These are phyloP conservation scores for Pimpla rufipes DNA, from an alignment of 2,888 invertebrate species.

Conservation along the genomic window DNA sequence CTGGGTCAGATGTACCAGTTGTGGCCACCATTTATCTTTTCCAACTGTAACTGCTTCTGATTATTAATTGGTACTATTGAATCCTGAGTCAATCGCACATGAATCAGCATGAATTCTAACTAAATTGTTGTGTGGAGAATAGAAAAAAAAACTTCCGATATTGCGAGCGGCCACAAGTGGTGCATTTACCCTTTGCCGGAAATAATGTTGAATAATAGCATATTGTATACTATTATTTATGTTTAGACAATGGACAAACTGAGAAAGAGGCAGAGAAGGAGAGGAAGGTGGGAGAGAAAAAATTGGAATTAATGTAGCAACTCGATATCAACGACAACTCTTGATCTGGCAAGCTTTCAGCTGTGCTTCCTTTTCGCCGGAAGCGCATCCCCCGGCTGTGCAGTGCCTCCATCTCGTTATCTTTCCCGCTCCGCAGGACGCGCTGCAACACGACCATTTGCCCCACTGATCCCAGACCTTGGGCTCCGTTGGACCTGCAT, in stretches of 20 bases:
- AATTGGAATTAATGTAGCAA: not conserved
- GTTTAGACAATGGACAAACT: constrained; percentile 9
- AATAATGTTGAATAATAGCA: not conserved
- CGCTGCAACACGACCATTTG: constrained; percentile 85
- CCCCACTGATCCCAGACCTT: constrained; percentile 85
- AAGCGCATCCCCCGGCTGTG: constrained; percentile 83
- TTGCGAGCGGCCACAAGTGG: not conserved
- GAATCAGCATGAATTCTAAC: too few relatives aligned
- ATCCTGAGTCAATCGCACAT: not conserved
- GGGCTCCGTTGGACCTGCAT: constrained; percentile 66
- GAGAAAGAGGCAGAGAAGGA: not conserved
- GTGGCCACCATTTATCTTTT: not conserved
- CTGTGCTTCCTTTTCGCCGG: constrained; percentile 86
- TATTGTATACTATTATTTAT: constrained; percentile 7
- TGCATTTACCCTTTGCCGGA: constrained; percentile 1
- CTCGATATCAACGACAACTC: constrained; percentile 74
- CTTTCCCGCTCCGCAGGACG: constrained; percentile 84
- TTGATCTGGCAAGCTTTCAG: constrained; percentile 84
- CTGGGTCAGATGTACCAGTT: not conserved
- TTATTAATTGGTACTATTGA: not conserved
- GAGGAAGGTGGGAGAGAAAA: constrained; percentile 2
- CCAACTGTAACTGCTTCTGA: not conserved
- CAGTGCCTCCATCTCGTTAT: constrained; percentile 85
- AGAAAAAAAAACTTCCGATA: not conserved
- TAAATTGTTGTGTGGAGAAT: too few relatives aligned